phyloP scores from a whole-genome alignment of 2,113 vertebrate species.

The Syngnathus floridae region DNA sequence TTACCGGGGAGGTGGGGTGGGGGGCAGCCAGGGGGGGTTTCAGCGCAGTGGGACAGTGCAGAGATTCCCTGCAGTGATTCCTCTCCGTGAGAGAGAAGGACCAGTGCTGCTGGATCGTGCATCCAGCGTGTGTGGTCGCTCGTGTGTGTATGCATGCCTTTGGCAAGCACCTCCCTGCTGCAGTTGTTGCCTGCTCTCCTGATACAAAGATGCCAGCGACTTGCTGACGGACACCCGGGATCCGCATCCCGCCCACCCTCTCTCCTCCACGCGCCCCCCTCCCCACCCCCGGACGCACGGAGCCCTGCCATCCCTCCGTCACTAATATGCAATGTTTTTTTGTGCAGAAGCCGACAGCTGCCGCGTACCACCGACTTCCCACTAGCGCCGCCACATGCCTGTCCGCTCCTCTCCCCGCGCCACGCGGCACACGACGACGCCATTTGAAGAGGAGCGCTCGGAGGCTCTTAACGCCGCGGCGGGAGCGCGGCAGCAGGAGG shows the following conservation, averaged over 20 bases:
- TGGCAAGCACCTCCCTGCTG: slow-evolving; percentile 80
- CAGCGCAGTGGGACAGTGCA: slow-evolving; percentile 11
- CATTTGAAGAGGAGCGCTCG: slow-evolving; percentile 66
- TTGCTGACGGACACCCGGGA: slow-evolving; percentile 52
- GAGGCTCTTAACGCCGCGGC: slow-evolving; percentile 68
- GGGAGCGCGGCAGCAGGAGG: slow-evolving; percentile 71
- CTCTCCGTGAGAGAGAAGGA: slow-evolving; percentile 21
- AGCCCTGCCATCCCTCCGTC: slow-evolving; percentile 43
- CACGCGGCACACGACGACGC: slow-evolving; percentile 67
- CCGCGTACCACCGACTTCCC: slow-evolving; percentile 76
- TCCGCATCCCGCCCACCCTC: slow-evolving; percentile 75
- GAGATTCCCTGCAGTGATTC: slow-evolving; percentile 49
- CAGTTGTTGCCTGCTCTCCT: slow-evolving; percentile 79
- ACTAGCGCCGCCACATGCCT: slow-evolving; percentile 79
- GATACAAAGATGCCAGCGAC: slow-evolving; percentile 53
- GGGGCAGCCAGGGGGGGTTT: too few species aligned
- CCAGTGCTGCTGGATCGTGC: slow-evolving; percentile 47
- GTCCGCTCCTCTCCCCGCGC: slow-evolving; percentile 57
- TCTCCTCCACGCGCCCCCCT: slow-evolving; percentile 71
- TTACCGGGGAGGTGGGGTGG: slow-evolving; percentile 6
- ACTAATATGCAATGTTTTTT: slow-evolving; percentile 90
- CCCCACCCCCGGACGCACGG: slow-evolving; percentile 57
- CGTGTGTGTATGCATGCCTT: slow-evolving; percentile 40
- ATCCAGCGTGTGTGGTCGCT: slow-evolving; percentile 32
- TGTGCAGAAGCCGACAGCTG: slow-evolving; percentile 79